Evolutionary conservation across 2,797 vertebrate species (phyloP).

Genomic region (Pseudochaenichthys georgianus): DNA sequence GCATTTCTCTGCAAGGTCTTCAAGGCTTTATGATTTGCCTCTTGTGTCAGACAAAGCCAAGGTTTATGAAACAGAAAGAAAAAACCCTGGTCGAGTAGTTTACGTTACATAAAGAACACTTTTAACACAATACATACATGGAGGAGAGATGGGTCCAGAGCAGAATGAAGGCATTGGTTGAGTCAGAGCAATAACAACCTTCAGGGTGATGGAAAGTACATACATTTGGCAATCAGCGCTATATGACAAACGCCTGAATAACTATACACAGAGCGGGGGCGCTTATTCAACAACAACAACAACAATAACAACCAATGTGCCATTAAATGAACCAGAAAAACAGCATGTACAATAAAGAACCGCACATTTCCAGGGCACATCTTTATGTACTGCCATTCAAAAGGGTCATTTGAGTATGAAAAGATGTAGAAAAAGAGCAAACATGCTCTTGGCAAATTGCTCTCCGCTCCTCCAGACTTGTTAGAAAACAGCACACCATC

Average conservation of each 20-base stretch:
- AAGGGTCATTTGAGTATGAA: conserved; percentile 48
- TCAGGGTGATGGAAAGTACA: conserved; percentile 3
- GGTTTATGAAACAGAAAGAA: conserved; percentile 15
- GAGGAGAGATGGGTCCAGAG: conserved; percentile 10
- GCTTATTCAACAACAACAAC: conserved; percentile 18
- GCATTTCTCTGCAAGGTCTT: conserved; percentile 30
- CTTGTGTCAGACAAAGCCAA: conserved; percentile 22
- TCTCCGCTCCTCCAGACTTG: conserved; percentile 51
- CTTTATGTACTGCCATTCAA: conserved; percentile 10
- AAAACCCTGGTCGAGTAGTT: conserved; percentile 30
- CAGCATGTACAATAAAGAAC: conserved; percentile 18
- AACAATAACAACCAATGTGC: conserved; percentile 12
- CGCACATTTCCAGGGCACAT: conserved; percentile 28
- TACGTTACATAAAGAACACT: conserved; percentile 13
- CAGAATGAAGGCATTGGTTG: conserved; percentile 15
- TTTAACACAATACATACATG: conserved; percentile 19
- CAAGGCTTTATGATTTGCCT: conserved; percentile 23
- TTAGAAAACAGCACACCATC: conserved; percentile 64
- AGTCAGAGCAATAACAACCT: conserved; percentile 33
- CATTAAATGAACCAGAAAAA: conserved; percentile 41
- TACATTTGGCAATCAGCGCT: conserved; percentile 12
- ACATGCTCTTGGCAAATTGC: conserved; percentile 27
- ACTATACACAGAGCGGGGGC: background rate
- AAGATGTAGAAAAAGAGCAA: conserved; percentile 39
- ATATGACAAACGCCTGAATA: background rate